These are phyloP conservation scores for Emydura subglobosa DNA, from an alignment of 2,113 vertebrate species.

Conservation along the genomic window DNA sequence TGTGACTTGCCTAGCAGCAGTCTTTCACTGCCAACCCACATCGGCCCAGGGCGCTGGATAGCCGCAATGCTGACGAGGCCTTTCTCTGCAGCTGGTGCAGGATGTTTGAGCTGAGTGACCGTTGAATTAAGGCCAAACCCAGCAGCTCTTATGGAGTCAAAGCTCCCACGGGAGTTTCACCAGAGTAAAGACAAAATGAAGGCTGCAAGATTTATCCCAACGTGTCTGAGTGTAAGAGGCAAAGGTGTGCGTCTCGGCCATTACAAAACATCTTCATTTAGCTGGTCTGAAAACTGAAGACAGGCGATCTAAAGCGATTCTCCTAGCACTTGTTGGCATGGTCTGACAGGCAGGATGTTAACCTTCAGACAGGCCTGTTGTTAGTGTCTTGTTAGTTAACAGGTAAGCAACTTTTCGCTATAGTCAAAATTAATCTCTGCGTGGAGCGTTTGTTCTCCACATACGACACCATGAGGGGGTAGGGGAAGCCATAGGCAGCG, in stretches of 20 bases:
- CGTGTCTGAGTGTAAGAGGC: neutral
- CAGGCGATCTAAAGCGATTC: neutral
- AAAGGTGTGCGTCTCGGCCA: too few relatives aligned
- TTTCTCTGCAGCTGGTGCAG: neutral
- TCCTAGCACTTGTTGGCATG: neutral
- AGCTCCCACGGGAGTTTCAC: neutral
- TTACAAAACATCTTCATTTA: neutral
- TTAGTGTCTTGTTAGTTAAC: neutral
- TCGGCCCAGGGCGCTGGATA: neutral
- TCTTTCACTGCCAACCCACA: neutral
- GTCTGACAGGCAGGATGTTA: neutral
- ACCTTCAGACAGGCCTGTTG: neutral
- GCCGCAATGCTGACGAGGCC: rapidly evolving
- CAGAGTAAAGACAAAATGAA: neutral
- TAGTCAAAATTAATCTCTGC: neutral
- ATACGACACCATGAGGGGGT: neutral
- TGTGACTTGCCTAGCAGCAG: neutral
- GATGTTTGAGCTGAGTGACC: neutral
- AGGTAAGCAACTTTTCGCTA: neutral
- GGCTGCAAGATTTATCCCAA: neutral
- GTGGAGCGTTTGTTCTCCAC: neutral
- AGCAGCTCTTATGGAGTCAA: neutral
- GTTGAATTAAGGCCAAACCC: neutral
- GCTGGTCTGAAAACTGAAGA: neutral
- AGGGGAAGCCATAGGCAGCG: neutral